Base-by-base conservation (phyloP, 2,113 vertebrate genomes). In the Amphiprion ocellaris region DNA sequence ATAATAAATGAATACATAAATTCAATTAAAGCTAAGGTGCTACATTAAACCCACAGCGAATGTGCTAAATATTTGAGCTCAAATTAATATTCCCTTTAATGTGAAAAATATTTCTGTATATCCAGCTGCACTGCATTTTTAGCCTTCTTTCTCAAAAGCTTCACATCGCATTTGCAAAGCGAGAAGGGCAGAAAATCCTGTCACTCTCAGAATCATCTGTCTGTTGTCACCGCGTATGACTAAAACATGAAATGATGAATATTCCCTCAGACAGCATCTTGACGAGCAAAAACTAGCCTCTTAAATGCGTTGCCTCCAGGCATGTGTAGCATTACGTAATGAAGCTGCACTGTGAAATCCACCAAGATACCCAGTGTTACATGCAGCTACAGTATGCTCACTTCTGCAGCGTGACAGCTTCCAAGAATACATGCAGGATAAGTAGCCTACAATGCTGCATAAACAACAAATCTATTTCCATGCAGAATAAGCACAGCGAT, bases 271-370 rank as follows among this genome's bases (percentile, higher is more conserved):
- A 90, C 86, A 19, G 63, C 66, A 49, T 87, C 61, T 75, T 86
- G 55, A 86, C 88, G 84, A 89, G 87, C 88, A 86, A 79, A 77
- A 83, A 69, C 77, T 61, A 85, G 56, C 84, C 82, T 73, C 64
- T 75, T 83, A 83, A 86, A 91, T 52, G 55, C 19, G 16, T 49
- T 6, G 68, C 89, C 84, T 83, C 54, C 50, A 69, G 89, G 82
- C 84, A 58, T 59, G 62, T 84, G 81, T 68, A 33, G 53, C 28
- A 4, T 93, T 92, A 87, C 55, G 26, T 92, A 92, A 92, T 70
- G 19, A 79, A 49, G 79, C 80, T 50, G 50, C 59, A 19, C 69
- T 62, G 72, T 75, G 69, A 86, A 82, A 81, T 72, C 73, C 63
- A 56, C 33, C 37, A 76, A 84, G 73, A 79, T 70, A 49, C 41